Evolutionary conservation across 2,797 vertebrate species (phyloP), one percentile per base, ranked within the genome.

Genomic region (Odontamblyopus rebecca): DNA sequence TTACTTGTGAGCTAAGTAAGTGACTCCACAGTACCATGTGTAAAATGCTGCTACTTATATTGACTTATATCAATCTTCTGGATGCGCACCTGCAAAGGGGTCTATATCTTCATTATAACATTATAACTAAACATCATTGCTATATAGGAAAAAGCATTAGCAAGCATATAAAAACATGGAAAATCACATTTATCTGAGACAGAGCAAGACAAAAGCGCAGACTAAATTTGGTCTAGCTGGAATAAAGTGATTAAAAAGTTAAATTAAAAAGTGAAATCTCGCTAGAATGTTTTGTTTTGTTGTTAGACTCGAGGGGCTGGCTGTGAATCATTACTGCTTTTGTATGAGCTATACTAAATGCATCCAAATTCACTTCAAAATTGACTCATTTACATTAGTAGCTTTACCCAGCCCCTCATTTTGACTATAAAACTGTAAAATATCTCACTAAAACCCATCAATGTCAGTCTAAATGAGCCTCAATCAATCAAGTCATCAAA

Each of bases 131-230:
- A 84, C 73, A 75, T 56, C 74, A 60, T 80, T 69, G 70, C 78
- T 83, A 81, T 83, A 77, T 81, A 80, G 73, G 76, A 72, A 78
- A 82, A 69, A 83, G 81, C 77, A 89, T 70, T 83, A 71, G 74
- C 79, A 86, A 78, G 83, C 86, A 90, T 85, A 86, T 65, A 83
- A 83, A 91, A 87, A 93, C 85, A 86, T 77, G 71, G 81, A 86
- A 88, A 86, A 89, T 82, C 82, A 92, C 89, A 88, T 67, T 83
- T 74, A 76, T 32, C 79, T 82, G 81, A 80, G 86, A 92, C 89
- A 89, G 16, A 61, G 80, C 81, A 76, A 61, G 67, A 91, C 85
- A 89, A 23, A 73, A 89, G 86, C 89, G 71, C 4, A 69, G 73
- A 81, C 76, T 85, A 80, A 85, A 87, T 86, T 83, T 88, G 76